These are phyloP conservation scores for Vanessa cardui DNA, from an alignment of 2,888 invertebrate genomes.

Conservation along the genomic window DNA sequence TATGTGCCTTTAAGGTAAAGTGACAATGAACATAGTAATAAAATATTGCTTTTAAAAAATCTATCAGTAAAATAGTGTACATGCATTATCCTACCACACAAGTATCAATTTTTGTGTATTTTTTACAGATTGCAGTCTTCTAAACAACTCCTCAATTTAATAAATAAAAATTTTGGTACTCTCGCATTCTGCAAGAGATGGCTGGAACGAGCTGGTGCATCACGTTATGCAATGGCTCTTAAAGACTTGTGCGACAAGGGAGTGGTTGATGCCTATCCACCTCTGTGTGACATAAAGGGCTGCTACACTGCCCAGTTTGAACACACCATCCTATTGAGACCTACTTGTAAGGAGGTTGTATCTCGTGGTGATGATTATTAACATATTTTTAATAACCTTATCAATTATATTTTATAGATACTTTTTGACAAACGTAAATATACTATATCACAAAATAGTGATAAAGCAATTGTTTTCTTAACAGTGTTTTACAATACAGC, in stretches of 20 bases:
- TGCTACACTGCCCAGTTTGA: conserved; percentile 99
- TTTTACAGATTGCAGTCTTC: conserved; percentile 91
- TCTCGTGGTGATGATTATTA: conserved; percentile 98
- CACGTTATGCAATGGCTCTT: conserved; percentile 98
- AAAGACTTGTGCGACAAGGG: conserved; percentile 99
- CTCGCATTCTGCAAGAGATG: conserved; percentile 99
- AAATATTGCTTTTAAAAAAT: not conserved
- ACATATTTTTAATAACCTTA: conserved; percentile 40
- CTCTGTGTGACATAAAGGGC: conserved; percentile 97
- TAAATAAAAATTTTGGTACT: conserved; percentile 98
- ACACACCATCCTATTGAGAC: conserved; percentile 97
- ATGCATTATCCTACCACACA: not conserved
- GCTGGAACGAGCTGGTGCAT: conserved; percentile 98
- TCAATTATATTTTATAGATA: conserved; percentile 2
- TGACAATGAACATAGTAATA: conserved; percentile 28
- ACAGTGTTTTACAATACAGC: conserved; percentile 7
- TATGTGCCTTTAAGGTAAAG: conserved; percentile 93
- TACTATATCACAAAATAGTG: not conserved
- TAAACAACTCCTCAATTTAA: conserved; percentile 93
- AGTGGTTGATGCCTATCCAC: conserved; percentile 99
- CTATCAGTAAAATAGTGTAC: no score
- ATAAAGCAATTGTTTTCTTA: conserved; percentile 2
- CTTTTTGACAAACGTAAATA: not conserved
- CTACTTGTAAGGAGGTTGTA: conserved; percentile 99
- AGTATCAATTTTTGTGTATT: not conserved